Base-by-base conservation (phyloP, 2,888 invertebrate species). In the Caenorhabditis sp. region DNA sequence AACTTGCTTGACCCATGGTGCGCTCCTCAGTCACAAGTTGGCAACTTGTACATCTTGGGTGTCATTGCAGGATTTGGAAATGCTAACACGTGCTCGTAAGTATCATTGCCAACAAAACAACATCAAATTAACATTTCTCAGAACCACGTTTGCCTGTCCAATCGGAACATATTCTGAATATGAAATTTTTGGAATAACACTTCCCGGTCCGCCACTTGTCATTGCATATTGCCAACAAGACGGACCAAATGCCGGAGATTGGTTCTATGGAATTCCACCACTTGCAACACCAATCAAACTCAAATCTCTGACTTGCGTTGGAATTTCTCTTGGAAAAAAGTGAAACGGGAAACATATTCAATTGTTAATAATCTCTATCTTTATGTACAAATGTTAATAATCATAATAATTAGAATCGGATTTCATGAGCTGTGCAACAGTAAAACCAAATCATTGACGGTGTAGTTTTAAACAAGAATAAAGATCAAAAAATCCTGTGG, bases 231-330 rank as follows among this genome's bases (percentile, higher is more conserved):
- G 70, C n/a, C 32, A 44, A 2, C 58, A 70, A 37, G 6, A 47
- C 18, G 68, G 68, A n/a, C 32, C 56, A 24, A 26, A 56, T 56
- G 70, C 60, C 6, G 70, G 70, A 20, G 58, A 15, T 44, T 70
- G 70, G 70, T 70, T 35, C 20, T 47, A 28, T n/a, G 70, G 70
- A 32, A 70, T 70, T 32, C 70, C 70, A n/a, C 70, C 70, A 6
- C 24, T 69, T 18, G 32, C 56, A 15, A 44, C 37, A 4, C 70
- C 70, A 15, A 35, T 70, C 28, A 58, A 70, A 51, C 58, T 58
- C 24, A 53, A 53, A 22, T 22, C 24, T 13, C 13, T 53, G 4
- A 53, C 53, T 15, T 53, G 53, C 13, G 24, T 22, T 1, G 53
- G 53, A 13, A 2, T 11, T 15, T 26, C 26, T 22, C 1, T 26